Conservation (phyloP, 2,888 invertebrate genomes). For the Pandemis heparana region DNA sequence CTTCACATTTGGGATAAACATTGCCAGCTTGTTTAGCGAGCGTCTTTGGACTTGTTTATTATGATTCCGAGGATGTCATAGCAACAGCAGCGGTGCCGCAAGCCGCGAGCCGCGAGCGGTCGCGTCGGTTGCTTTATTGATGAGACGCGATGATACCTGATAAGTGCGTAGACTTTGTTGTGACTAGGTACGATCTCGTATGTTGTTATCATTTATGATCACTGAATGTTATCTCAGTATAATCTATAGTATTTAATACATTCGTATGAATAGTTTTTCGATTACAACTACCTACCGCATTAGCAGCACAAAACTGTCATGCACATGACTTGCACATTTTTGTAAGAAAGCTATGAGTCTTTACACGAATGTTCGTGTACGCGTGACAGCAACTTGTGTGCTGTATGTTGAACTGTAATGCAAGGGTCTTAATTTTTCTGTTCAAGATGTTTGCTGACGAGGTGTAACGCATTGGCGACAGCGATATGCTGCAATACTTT, state of each 20-base stretch:
- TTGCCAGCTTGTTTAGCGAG: not conserved
- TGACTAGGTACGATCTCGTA: not conserved
- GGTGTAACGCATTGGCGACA: not conserved
- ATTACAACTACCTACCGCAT: not conserved
- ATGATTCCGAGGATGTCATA: slow-evolving; percentile 5
- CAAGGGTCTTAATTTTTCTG: not conserved
- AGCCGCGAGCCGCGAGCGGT: not conserved
- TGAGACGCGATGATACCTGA: not conserved
- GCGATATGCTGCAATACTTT: not conserved
- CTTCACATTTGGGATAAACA: not conserved
- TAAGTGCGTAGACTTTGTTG: slow-evolving; percentile 1
- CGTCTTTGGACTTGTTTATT: not conserved
- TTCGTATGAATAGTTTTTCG: not conserved
- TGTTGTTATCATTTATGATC: not conserved
- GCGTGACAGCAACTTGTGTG: too few relatives aligned
- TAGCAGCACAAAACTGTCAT: not conserved
- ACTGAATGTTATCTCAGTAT: not conserved
- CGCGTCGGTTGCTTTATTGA: not conserved
- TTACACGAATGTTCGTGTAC: too few relatives aligned
- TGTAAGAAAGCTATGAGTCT: not conserved
- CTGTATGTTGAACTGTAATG: not conserved
- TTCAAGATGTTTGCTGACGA: not conserved
- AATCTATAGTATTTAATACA: not conserved
- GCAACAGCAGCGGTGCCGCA: not conserved
- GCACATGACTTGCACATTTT: not conserved